Conservation (phyloP, 1,140 invertebrate genomes). For the Hyposmocoma kahamanoa region DNA sequence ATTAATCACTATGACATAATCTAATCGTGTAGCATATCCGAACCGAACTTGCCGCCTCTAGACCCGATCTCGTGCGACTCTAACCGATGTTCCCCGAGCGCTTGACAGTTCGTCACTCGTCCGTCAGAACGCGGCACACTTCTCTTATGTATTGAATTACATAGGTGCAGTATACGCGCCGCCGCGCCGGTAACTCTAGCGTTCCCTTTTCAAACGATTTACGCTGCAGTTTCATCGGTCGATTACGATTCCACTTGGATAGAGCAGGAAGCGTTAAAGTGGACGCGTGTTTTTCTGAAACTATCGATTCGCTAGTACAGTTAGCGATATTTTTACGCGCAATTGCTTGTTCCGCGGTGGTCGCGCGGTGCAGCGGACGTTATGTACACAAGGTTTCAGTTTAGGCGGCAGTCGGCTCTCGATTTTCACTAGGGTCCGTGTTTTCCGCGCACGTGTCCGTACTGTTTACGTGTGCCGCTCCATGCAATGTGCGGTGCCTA, state of each 20-base stretch:
- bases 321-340: slow-evolving; percentile 20
- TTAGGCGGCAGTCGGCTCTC: slow-evolving; percentile 1
- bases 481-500: slow-evolving; percentile 14
- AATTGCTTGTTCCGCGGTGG: slow-evolving; percentile 12
- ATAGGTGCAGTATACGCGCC: slow-evolving; percentile 52
- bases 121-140: slow-evolving; percentile 53
- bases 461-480: slow-evolving; percentile 48
- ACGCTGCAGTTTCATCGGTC: slow-evolving; percentile 27
- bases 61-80: slow-evolving; percentile 24
- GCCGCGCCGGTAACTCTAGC: slow-evolving; percentile 42
- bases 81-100: slow-evolving; percentile 37
- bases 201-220: slow-evolving; percentile 39
- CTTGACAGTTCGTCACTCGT: slow-evolving; percentile 60
- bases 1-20: slow-evolving; percentile 52
- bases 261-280: neutral
- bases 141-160: slow-evolving; percentile 54
- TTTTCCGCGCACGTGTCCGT: slow-evolving; percentile 37
- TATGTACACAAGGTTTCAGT: slow-evolving; percentile 12
- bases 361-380: slow-evolving; percentile 16
- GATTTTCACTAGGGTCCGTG: neutral
- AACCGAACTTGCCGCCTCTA: slow-evolving; percentile 25
- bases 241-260: slow-evolving; percentile 14
- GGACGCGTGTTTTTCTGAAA: slow-evolving; percentile 13
- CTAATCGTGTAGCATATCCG: slow-evolving; percentile 38
- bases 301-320: slow-evolving; percentile 18